Evolutionary conservation across 2,888 invertebrate species (phyloP).

Genomic region (Drosophila bunnanda): DNA sequence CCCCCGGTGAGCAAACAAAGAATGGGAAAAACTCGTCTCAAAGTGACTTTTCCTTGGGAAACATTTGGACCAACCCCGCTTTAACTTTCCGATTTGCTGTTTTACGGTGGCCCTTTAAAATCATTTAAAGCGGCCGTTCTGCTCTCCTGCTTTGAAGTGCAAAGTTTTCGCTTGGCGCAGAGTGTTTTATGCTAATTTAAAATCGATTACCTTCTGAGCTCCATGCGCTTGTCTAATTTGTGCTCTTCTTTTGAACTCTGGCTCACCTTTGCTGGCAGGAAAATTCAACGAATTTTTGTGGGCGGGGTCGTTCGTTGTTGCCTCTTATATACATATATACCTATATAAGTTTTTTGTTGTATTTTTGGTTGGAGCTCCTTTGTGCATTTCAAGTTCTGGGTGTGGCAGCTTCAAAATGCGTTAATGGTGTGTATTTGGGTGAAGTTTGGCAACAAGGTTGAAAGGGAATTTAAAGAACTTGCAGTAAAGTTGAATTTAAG

Average conservation of each 20-base stretch:
- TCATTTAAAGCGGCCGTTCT: slow-evolving; percentile 15
- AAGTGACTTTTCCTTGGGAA: slow-evolving; percentile 51
- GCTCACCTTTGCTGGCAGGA: slow-evolving; percentile 29
- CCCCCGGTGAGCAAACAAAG: slow-evolving; percentile 19
- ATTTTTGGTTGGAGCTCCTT: slow-evolving; percentile 6
- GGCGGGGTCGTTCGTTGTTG: slow-evolving; percentile 25
- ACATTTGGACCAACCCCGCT: slow-evolving; percentile 6
- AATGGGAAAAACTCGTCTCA: slow-evolving; percentile 38
- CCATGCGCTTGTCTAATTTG: slow-evolving; percentile 37
- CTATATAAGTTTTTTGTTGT: slow-evolving; percentile 5
- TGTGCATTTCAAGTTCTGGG: slow-evolving; percentile 42
- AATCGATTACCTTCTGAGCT: slow-evolving; percentile 45
- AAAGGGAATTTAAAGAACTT: slow-evolving; percentile 2
- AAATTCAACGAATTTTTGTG: slow-evolving; percentile 9
- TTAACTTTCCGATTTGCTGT: slow-evolving; percentile 21
- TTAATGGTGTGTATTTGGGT: slow-evolving; percentile 32
- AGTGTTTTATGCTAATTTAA: slow-evolving; percentile 42
- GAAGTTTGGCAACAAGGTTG: slow-evolving; percentile 42
- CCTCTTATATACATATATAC: not conserved
- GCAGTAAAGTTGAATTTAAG: not conserved
- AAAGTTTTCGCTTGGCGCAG: slow-evolving; percentile 34
- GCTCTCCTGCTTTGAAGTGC: slow-evolving; percentile 32
- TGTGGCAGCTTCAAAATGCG: slow-evolving; percentile 35
- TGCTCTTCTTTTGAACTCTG: slow-evolving; percentile 36
- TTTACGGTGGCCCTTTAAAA: slow-evolving; percentile 36